Conservation (phyloP, 2,888 invertebrate species). For the Noctua comes region DNA sequence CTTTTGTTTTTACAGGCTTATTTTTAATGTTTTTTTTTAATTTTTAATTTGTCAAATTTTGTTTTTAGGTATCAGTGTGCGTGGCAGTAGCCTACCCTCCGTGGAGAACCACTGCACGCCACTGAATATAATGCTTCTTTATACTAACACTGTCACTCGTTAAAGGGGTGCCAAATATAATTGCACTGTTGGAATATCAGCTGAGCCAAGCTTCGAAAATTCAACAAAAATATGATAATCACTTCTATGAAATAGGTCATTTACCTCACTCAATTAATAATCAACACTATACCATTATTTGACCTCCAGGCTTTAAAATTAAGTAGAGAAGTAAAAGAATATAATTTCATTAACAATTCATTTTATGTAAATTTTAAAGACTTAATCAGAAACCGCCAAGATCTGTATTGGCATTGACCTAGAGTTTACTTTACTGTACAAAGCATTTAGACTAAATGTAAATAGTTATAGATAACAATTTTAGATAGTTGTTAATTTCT, state of each 20-base stretch:
- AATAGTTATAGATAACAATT: neutral
- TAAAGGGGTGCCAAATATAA: neutral
- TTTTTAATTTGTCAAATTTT: too few relatives aligned
- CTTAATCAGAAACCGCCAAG: too few relatives aligned
- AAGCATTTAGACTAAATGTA: neutral
- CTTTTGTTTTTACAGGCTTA: too few relatives aligned
- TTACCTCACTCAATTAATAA: neutral
- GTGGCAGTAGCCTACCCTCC: too few relatives aligned
- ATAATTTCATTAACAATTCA: conserved; percentile 1
- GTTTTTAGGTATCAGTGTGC: too few relatives aligned
- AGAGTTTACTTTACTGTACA: neutral
- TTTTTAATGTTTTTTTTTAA: too few relatives aligned
- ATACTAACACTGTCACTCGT: too few relatives aligned
- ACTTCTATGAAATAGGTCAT: too few relatives aligned
- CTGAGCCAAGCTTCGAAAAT: too few relatives aligned
- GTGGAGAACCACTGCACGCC: too few relatives aligned
- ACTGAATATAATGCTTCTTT: too few relatives aligned
- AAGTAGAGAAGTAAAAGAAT: neutral
- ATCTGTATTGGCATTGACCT: neutral
- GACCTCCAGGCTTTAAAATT: neutral
- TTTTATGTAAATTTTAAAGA: neutral
- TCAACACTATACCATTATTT: neutral
- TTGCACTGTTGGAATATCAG: too few relatives aligned
- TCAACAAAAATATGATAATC: neutral
- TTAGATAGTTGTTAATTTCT: neutral